Conservation (phyloP, 2,113 vertebrate genomes). For the Grammomys dolichurus region DNA sequence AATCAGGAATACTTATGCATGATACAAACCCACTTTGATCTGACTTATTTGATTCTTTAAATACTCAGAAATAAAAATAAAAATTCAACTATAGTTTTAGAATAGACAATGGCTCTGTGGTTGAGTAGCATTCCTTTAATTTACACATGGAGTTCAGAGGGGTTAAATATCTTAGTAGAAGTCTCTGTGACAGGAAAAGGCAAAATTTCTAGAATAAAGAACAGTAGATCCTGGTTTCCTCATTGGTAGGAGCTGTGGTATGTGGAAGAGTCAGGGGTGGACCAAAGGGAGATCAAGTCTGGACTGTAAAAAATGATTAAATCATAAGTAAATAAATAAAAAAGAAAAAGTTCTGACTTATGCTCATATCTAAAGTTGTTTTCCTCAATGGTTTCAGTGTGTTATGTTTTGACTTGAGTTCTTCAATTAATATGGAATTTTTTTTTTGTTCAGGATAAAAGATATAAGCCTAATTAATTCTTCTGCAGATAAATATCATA, state of each 20-base stretch:
- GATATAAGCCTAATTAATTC: background rate
- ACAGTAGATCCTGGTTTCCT: background rate
- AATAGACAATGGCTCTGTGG: background rate
- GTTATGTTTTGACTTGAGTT: background rate
- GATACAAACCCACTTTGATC: conserved; percentile 13
- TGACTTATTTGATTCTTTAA: background rate
- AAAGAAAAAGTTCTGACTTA: background rate
- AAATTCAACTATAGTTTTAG: background rate
- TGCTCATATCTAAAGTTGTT: background rate
- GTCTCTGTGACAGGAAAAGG: background rate
- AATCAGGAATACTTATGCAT: background rate
- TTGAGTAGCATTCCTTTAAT: background rate
- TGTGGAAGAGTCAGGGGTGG: background rate
- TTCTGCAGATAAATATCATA: background rate
- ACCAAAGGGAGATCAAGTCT: too few species aligned
- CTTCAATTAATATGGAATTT: background rate
- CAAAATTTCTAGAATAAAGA: background rate
- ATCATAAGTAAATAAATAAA: too few species aligned
- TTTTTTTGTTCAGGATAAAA: background rate
- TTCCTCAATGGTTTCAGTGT: background rate
- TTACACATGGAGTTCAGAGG: background rate
- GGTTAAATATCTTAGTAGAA: background rate
- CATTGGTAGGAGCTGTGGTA: background rate
- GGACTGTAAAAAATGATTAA: too few species aligned
- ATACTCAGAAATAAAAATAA: background rate